Percentiles rank a stretch among this genome's conserved stretches.
phyloP scores from a whole-genome alignment of 1,140 invertebrate genomes.

The Pollicipes pollicipes region DNA sequence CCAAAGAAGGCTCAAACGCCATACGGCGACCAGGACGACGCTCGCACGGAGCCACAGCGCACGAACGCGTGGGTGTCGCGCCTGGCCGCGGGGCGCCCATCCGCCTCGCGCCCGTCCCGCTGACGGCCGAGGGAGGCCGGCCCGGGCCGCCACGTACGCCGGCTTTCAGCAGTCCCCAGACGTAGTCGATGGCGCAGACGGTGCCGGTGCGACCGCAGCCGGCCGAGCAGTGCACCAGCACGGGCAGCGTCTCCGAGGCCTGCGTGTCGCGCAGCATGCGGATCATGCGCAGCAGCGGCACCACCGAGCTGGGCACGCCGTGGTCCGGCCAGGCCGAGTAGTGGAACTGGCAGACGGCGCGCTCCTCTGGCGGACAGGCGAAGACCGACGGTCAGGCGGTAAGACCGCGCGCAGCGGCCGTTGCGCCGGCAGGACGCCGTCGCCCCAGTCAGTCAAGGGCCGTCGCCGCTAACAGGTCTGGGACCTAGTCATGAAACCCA shows the following conservation, averaged over 20 bases:
- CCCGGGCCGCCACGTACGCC: conserved; percentile 32
- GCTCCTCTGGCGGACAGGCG: conserved; percentile 23
- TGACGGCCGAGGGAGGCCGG: too few relatives aligned
- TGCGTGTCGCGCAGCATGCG: conserved; percentile 36
- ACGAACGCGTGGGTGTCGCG: too few relatives aligned
- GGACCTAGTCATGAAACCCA: too few relatives aligned
- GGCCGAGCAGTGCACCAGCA: conserved; percentile 43
- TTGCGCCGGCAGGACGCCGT: too few relatives aligned
- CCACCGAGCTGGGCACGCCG: conserved; percentile 34
- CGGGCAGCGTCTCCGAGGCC: conserved; percentile 33
- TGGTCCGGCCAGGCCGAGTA: conserved; percentile 40
- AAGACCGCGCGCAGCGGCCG: neutral
- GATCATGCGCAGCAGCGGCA: conserved; percentile 36
- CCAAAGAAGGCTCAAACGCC: too few relatives aligned
- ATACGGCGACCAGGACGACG: too few relatives aligned
- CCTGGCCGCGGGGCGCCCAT: too few relatives aligned
- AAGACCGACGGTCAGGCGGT: too few relatives aligned
- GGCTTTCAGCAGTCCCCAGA: conserved; percentile 38
- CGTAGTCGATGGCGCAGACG: conserved; percentile 45
- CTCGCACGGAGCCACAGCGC: too few relatives aligned
- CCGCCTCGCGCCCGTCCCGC: too few relatives aligned
- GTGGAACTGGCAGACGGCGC: conserved; percentile 37
- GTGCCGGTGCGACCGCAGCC: conserved; percentile 50
- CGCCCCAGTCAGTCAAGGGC: too few relatives aligned
- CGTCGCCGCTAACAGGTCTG: too few relatives aligned